Percentiles rank a stretch among this genome's conserved stretches.
Conservation (phyloP, 2,113 vertebrate genomes). For the Notothenia rossii region DNA sequence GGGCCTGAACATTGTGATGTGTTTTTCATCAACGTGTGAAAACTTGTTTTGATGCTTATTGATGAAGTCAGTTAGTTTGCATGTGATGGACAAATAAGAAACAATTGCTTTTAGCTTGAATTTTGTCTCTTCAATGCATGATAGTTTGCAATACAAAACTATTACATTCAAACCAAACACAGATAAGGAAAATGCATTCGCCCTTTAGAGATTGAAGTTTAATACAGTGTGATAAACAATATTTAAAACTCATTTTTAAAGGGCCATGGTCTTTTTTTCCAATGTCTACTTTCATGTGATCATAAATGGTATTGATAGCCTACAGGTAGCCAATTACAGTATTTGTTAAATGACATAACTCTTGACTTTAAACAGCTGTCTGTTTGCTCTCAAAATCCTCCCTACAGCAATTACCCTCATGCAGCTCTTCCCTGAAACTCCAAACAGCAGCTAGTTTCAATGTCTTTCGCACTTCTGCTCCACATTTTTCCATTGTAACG, state of each 20-base stretch:
- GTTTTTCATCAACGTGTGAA: too few species aligned
- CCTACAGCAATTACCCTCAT: conserved; percentile 3
- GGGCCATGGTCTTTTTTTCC: neutral
- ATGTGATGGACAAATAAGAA: neutral
- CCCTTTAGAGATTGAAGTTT: neutral
- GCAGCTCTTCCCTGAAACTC: neutral
- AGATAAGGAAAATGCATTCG: neutral
- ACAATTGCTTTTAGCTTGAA: neutral
- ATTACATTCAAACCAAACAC: neutral
- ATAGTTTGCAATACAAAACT: neutral
- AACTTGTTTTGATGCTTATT: neutral
- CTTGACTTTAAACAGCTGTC: conserved; percentile 7
- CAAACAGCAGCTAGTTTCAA: neutral
- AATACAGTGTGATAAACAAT: neutral
- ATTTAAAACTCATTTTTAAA: neutral
- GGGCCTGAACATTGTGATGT: too few species aligned
- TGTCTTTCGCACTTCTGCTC: conserved; percentile 2
- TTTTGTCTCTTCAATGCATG: neutral
- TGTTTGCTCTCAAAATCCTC: neutral
- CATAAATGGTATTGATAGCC: neutral
- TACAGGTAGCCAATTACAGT: neutral
- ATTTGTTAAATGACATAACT: neutral
- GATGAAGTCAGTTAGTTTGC: neutral
- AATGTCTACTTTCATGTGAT: neutral
- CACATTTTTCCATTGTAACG: neutral